Percentiles rank a stretch among this genome's conserved stretches.
phyloP scores from a whole-genome alignment of 1,140 invertebrate genomes.

The Sminthurinus signatus region DNA sequence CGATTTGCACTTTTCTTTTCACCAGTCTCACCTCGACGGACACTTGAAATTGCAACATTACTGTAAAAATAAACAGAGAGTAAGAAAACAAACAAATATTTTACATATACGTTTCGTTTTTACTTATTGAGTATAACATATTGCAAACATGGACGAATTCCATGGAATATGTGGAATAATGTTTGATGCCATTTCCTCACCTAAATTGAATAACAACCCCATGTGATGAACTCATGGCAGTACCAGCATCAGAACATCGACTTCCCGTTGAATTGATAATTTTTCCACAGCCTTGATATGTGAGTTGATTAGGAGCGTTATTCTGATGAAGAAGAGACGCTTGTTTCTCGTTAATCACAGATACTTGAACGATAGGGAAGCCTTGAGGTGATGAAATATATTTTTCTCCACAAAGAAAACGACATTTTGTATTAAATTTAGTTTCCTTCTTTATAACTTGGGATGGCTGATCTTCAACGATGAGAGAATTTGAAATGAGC shows the following conservation, averaged over 20 bases:
- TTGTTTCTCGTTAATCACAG: not conserved
- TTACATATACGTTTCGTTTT: no score
- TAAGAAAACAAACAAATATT: no score
- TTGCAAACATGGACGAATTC: no score
- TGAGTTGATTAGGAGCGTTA: not conserved
- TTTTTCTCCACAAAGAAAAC: conserved; percentile 5
- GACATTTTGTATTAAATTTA: conserved; percentile 1
- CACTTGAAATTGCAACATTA: not conserved
- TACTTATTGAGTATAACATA: no score
- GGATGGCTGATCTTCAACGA: conserved; percentile 2
- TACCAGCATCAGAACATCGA: not conserved
- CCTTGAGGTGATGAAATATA: not conserved
- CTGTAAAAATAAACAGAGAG: not conserved
- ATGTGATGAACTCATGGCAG: not conserved
- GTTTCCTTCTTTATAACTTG: conserved; percentile 16
- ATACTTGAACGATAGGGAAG: not conserved
- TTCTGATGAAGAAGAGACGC: not conserved
- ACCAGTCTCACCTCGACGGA: not conserved
- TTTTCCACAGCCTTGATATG: not conserved
- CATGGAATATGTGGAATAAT: no score
- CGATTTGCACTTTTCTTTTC: not conserved
- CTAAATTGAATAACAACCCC: not conserved
- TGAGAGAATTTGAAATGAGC: not conserved
- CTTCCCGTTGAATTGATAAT: not conserved
- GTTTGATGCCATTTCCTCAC: no score